Evolutionary conservation across 2,888 invertebrate genomes (phyloP).

Genomic region (Bombylius discolor): DNA sequence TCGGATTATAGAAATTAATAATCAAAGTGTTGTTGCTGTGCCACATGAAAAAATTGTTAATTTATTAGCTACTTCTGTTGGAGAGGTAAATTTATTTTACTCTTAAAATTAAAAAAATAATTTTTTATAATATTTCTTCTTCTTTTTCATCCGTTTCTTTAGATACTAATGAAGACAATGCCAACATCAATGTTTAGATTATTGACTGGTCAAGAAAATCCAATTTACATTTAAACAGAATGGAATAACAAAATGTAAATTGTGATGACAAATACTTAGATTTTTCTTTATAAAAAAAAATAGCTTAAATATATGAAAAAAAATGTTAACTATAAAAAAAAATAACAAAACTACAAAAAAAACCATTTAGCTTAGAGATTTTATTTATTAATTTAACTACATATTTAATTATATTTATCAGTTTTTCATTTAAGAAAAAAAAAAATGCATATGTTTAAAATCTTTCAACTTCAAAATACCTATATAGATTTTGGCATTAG

Average conservation of each 20-base stretch:
- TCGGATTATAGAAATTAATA: slow-evolving; percentile 98
- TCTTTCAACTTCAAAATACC: too few species aligned
- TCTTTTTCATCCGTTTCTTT: slow-evolving; percentile 27
- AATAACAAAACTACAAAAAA: background rate
- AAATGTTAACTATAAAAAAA: background rate
- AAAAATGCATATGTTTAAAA: too few species aligned
- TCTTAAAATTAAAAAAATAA: background rate
- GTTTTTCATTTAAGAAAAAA: too few species aligned
- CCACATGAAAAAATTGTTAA: slow-evolving; percentile 99
- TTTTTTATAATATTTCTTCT: background rate
- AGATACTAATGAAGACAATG: slow-evolving; percentile 99
- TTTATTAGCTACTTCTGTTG: slow-evolving; percentile 95
- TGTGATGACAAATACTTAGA: too few species aligned
- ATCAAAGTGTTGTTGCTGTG: slow-evolving; percentile 98
- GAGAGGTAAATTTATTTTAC: slow-evolving; percentile 58
- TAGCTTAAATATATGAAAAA: too few species aligned
- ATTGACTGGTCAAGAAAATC: slow-evolving; percentile 97
- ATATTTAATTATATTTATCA: too few species aligned
- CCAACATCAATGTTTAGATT: slow-evolving; percentile 99
- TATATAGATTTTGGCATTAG: too few species aligned
- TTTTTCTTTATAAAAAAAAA: too few species aligned
- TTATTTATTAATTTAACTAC: background rate
- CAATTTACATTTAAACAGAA: slow-evolving; percentile 79
- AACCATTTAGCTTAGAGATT: background rate
- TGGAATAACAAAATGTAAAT: background rate